Conservation (phyloP, 2,888 invertebrate genomes). For the Cephus runcator region DNA sequence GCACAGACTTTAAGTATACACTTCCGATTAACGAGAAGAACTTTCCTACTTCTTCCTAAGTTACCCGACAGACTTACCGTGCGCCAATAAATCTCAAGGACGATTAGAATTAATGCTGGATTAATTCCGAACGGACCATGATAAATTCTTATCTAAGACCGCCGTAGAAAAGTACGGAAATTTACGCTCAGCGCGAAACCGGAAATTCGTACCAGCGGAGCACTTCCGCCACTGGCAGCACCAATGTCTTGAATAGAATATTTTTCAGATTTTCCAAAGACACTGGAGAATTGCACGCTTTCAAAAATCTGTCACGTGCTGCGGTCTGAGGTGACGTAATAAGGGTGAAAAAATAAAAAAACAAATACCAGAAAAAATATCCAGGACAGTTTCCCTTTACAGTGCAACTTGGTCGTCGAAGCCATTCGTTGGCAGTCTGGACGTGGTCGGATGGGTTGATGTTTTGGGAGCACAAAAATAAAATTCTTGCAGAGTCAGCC, state of each 20-base stretch:
- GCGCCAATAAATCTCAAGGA: slow-evolving; percentile 39
- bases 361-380: background rate
- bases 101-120: slow-evolving; percentile 49
- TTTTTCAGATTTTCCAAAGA: background rate
- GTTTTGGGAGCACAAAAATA: slow-evolving; percentile 33
- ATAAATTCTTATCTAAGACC: slow-evolving; percentile 39
- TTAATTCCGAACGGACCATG: slow-evolving; percentile 45
- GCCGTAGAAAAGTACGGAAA: background rate
- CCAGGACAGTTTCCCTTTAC: background rate
- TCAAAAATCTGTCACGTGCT: background rate
- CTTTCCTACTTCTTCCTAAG: slow-evolving; percentile 8
- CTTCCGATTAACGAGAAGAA: background rate
- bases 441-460: slow-evolving; percentile 7
- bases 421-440: background rate
- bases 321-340: background rate
- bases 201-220: background rate
- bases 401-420: background rate
- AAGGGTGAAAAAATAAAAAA: background rate
- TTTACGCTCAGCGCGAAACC: background rate
- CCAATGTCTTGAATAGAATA: background rate
- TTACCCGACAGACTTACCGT: slow-evolving; percentile 14
- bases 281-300: background rate
- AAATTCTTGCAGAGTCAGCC: slow-evolving; percentile 43
- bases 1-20: background rate
- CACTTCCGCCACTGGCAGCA: background rate